phyloP scores from a whole-genome alignment of 2,113 vertebrate genomes.

The Mobula birostris region DNA sequence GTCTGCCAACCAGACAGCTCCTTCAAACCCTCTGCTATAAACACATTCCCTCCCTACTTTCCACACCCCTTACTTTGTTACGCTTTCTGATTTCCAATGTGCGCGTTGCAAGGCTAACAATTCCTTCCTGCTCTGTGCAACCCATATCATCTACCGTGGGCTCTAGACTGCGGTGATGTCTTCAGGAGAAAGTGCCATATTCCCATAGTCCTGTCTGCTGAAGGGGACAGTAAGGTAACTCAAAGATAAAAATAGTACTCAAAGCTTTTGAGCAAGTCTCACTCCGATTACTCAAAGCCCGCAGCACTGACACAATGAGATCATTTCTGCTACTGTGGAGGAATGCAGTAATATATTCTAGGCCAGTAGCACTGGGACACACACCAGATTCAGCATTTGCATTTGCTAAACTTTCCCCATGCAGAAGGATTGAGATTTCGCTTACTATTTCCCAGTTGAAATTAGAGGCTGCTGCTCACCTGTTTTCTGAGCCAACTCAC shows the following conservation, averaged over 20 bases:
- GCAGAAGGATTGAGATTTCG: neutral
- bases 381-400: slow-evolving; percentile 7
- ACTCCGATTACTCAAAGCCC: slow-evolving; percentile 24
- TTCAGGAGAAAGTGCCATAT: neutral
- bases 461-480: no score
- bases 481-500: no score
- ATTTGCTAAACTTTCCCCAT: neutral
- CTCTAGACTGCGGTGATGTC: neutral
- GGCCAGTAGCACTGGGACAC: neutral
- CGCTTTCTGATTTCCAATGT: neutral
- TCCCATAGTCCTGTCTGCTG: neutral
- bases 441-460: neutral
- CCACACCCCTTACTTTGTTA: no score
- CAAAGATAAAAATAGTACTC: slow-evolving; percentile 28
- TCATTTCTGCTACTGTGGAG: slow-evolving; percentile 24
- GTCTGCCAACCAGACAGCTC: neutral
- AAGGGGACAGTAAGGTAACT: slow-evolving; percentile 27
- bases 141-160: no score
- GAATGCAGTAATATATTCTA: slow-evolving; percentile 27
- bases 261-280: neutral
- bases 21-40: neutral
- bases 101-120: neutral
- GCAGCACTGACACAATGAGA: slow-evolving; percentile 34
- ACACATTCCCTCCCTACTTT: neutral
- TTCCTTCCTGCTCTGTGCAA: neutral